Base-by-base conservation (phyloP, 2,113 vertebrate species). In the Atherinomorus stipes region DNA sequence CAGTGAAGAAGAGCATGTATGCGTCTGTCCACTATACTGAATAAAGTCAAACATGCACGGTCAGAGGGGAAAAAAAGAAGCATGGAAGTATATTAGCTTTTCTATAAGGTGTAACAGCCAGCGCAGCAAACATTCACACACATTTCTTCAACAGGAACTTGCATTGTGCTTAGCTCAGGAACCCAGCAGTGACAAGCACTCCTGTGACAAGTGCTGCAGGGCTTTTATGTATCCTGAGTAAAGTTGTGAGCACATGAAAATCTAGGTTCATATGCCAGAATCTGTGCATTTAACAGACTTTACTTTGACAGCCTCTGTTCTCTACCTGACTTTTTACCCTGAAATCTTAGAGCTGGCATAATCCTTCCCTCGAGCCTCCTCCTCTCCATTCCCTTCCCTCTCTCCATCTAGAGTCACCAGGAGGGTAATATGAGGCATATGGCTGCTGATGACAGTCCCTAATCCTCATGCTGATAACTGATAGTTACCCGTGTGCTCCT, bases 351-450 rank as follows among this genome's bases (percentile, higher is more conserved):
- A 89, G 81, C 77, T 9, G 62, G 56, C 11, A 11, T 88, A 91
- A 93, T 91, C 89, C 85, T 76, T 62, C 86, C 88, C 80, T 47
- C 45, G 37, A 76, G 82, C 87, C 65, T 58, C 77, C 68, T 74
- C 80, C 65, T 80, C 71, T 63, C 54, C 47, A 6, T 63, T 69
- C 69, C 74, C 68, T 58, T 64, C 62, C 51, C 63, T 71, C 67
- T 71, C 76, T 83, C 84, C 80, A 71, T 84, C 83, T 69, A 74
- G 89, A 89, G 89, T 91, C 91, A 91, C 79, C 79, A 60, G 45
- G 82, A 85, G 89, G 88, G 83, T 89, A 91, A 90, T 89, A 79
- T 78, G 87, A 89, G 85, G 85, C 88, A 88, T 74, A 86, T 81
- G 85, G 82, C 82, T 82, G 84, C 82, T 90, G 90, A 89, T 90